phyloP scores from a whole-genome alignment of 1,140 invertebrate genomes.

The Chlorops oryzae region DNA sequence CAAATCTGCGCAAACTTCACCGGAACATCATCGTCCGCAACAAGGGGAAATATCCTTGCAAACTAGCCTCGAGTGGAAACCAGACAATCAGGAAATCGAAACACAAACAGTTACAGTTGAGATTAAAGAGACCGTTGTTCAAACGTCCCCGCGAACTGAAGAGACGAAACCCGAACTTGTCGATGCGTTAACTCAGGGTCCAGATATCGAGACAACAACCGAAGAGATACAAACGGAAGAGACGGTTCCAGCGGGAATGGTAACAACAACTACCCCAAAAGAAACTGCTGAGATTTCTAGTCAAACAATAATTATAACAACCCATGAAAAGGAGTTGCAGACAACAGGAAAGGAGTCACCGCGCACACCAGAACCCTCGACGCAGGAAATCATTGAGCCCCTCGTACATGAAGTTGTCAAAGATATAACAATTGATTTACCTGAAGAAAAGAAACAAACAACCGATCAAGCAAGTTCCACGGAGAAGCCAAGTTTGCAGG shows the following conservation, averaged over 20 bases:
- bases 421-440: conserved; percentile 40
- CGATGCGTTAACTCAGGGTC: conserved; percentile 4
- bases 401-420: conserved; percentile 45
- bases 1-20: conserved; percentile 57
- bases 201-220: conserved; percentile 13
- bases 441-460: conserved; percentile 27
- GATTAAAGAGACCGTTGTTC: conserved; percentile 37
- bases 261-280: conserved; percentile 19
- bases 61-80: conserved; percentile 45
- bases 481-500: conserved; percentile 38
- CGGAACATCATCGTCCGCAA: conserved; percentile 49
- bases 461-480: conserved; percentile 30
- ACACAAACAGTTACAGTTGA: conserved; percentile 38
- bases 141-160: conserved; percentile 32
- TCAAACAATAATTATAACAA: conserved; percentile 53
- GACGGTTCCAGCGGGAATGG: conserved; percentile 5
- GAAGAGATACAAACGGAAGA: conserved; percentile 43
- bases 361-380: conserved; percentile 21
- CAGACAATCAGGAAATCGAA: conserved; percentile 36
- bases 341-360: conserved; percentile 50
- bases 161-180: conserved; percentile 7
- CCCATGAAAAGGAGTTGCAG: conserved; percentile 50
- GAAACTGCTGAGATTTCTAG: conserved; percentile 52
- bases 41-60: conserved; percentile 47
- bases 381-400: conserved; percentile 28